Evolutionary conservation across 2,113 vertebrate species (phyloP), one percentile per base, ranked within the genome.

Genomic region (Girardinichthys multiradiatus): DNA sequence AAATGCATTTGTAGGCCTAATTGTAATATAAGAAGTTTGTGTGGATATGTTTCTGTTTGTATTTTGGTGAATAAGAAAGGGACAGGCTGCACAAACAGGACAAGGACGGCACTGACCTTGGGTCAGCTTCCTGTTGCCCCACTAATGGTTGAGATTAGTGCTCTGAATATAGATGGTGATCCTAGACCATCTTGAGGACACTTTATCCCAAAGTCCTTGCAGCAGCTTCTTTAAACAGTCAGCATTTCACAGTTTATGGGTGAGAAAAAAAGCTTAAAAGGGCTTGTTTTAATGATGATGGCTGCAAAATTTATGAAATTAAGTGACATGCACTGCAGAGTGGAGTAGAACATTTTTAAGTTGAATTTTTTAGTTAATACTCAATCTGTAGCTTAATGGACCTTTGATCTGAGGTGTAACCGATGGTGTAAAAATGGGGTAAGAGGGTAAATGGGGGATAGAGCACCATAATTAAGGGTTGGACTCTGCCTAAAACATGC

Each of bases 101-200:
- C 75, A 90, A 90, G 86, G 89, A 89, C 88, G 85, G 26, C 31
- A 57, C 39, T 71, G 74, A 84, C 78, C 77, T 84, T 79, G 80
- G 81, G 84, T 88, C 85, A 90, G 89, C 81, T 91, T 91, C 89
- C 83, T 85, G 81, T 91, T 90, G 80, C 89, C 77, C 57, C 66
- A 77, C 81, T 79, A 83, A 88, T 80, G 77, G 79, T 70, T 71
- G 75, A 91, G 90, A 87, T 90, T 91, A 91, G 88, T 68, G 64
- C 72, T 86, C 90, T 87, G 82, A 84, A 92, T 92, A 85, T 91
- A 91, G 91, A 87, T 24, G n/a, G 75, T 67, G 85, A 86, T 77
- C 81, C 73, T 64, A 85, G 64, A 87, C 54, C 81, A 84, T 80
- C 86, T 87, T 48, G 27, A 54, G 83, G 77, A 91, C 89, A 91